Conservation (phyloP, 2,113 vertebrate genomes). For the Pitta sordida region DNA sequence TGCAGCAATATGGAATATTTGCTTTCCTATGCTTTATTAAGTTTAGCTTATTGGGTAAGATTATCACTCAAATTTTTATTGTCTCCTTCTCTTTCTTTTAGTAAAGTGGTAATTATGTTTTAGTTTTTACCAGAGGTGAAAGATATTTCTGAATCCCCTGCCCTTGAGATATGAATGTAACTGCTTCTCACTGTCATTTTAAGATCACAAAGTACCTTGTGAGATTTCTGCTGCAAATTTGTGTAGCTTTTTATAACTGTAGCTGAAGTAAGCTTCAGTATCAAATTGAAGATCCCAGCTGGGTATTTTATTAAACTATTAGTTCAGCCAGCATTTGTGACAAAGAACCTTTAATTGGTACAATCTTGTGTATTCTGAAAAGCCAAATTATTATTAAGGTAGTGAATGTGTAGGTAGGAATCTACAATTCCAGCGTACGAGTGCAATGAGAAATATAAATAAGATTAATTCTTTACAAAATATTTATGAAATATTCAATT, state of each 20-base stretch:
- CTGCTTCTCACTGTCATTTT: neutral
- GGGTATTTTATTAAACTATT: neutral
- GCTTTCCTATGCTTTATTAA: neutral
- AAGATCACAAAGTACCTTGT: neutral
- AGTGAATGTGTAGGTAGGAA: neutral
- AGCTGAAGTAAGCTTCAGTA: neutral
- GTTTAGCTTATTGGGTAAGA: neutral
- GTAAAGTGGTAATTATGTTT: neutral
- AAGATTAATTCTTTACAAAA: neutral
- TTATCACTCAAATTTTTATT: neutral
- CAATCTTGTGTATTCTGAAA: neutral
- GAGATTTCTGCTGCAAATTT: neutral
- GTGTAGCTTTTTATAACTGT: neutral
- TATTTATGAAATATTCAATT: neutral
- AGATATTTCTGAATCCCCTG: neutral
- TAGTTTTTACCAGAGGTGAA: neutral
- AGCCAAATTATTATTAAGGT: neutral
- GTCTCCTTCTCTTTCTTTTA: neutral
- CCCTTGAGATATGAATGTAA: neutral
- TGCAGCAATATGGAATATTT: neutral
- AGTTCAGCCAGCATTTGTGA: neutral
- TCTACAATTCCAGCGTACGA: neutral
- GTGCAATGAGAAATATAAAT: neutral
- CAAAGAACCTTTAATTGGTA: neutral
- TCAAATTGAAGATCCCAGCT: neutral